Evolutionary conservation across 1,140 invertebrate genomes (phyloP).

Genomic region (Drosophila dunni): DNA sequence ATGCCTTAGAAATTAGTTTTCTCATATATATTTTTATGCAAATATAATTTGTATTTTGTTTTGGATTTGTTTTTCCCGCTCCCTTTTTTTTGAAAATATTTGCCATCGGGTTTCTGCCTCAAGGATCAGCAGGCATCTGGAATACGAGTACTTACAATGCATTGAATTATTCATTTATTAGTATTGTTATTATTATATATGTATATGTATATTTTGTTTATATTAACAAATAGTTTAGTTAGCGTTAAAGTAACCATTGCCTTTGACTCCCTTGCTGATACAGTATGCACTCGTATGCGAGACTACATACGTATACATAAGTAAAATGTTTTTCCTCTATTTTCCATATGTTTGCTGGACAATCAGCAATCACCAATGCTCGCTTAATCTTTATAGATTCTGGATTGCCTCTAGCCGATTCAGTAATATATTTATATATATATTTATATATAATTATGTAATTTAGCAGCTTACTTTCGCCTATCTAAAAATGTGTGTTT

Average conservation of each 20-base stretch:
- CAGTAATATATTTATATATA: conserved; percentile 13
- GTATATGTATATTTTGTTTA: conserved; percentile 11
- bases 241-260: conserved; percentile 53
- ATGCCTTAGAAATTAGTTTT: conserved; percentile 52
- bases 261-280: conserved; percentile 40
- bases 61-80: conserved; percentile 21
- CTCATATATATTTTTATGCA: conserved; percentile 63
- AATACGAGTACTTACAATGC: conserved; percentile 44
- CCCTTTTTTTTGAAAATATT: conserved; percentile 52
- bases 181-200: conserved; percentile 18
- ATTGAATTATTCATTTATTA: conserved; percentile 15
- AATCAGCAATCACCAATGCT: conserved; percentile 35
- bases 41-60: conserved; percentile 71
- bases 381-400: conserved; percentile 33
- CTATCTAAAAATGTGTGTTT: conserved; percentile 43
- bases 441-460: conserved; percentile 28
- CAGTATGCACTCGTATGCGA: conserved; percentile 19
- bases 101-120: conserved; percentile 8
- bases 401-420: conserved; percentile 49
- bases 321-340: conserved; percentile 27
- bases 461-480: conserved; percentile 51
- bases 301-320: conserved; percentile 40
- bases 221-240: conserved; percentile 53
- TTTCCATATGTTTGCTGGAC: conserved; percentile 18
- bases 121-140: conserved; percentile 48